phyloP scores from a whole-genome alignment of 2,888 invertebrate genomes.

The Mamestra brassicae region DNA sequence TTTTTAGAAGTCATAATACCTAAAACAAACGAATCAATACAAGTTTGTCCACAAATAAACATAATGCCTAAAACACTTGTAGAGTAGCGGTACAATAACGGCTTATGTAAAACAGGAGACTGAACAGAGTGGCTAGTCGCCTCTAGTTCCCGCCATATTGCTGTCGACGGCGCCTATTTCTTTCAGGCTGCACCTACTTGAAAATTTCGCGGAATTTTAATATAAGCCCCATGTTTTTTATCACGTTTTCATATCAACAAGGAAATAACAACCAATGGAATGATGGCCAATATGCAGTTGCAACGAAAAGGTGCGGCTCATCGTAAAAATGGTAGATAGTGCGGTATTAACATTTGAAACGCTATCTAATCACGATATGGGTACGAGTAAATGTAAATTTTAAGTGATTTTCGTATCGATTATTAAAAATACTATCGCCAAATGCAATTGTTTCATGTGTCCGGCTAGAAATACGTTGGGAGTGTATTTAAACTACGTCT shows the following conservation, averaged over 20 bases:
- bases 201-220: slow-evolving; percentile 35
- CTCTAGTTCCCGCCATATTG: slow-evolving; percentile 5
- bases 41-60: slow-evolving; percentile 20
- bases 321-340: slow-evolving; percentile 40
- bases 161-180: neutral
- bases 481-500: neutral
- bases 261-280: slow-evolving; percentile 43
- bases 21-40: slow-evolving; percentile 20
- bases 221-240: slow-evolving; percentile 40
- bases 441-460: slow-evolving; percentile 37
- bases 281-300: slow-evolving; percentile 51
- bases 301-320: slow-evolving; percentile 53
- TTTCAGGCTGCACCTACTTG: slow-evolving; percentile 37
- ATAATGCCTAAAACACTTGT: slow-evolving; percentile 18
- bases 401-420: slow-evolving; percentile 39
- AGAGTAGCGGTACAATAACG: slow-evolving; percentile 54
- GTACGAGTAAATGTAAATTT: slow-evolving; percentile 45
- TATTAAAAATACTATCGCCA: slow-evolving; percentile 28
- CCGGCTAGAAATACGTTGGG: neutral
- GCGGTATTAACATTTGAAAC: slow-evolving; percentile 42
- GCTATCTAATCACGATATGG: slow-evolving; percentile 61
- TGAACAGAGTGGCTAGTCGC: slow-evolving; percentile 1
- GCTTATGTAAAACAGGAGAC: slow-evolving; percentile 16
- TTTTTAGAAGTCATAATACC: neutral
- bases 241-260: slow-evolving; percentile 41